Evolutionary conservation across 2,797 vertebrate species (phyloP).

Genomic region (Phoebastria nigripes): DNA sequence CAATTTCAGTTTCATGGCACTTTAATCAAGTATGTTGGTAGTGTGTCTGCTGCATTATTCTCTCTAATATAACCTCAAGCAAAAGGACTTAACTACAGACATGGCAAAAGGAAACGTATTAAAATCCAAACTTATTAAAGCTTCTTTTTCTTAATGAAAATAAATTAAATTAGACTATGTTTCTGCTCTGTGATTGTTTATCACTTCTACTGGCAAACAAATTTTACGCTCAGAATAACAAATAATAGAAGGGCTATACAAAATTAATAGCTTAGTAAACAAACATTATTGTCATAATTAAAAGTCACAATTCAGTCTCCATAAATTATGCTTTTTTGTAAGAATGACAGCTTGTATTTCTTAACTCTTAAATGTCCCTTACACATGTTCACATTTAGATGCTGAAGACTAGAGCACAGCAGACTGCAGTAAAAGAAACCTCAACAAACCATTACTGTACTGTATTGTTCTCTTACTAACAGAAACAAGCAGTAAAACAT

Average conservation of each 20-base stretch:
- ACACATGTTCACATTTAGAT: not conserved
- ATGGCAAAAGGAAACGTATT: not conserved
- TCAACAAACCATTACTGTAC: not conserved
- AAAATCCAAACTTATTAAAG: not conserved
- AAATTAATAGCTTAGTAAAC: slow-evolving; percentile 31
- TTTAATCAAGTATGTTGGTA: not conserved
- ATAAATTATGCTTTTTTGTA: not conserved
- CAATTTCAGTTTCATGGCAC: not conserved
- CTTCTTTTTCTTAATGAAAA: not conserved
- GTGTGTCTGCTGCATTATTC: not conserved
- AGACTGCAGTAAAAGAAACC: not conserved
- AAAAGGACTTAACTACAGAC: not conserved
- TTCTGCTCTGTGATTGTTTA: not conserved
- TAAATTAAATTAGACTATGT: not conserved
- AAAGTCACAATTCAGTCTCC: slow-evolving; percentile 12
- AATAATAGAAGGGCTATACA: slow-evolving; percentile 17
- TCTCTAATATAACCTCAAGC: not conserved
- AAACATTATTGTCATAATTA: not conserved
- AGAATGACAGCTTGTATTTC: not conserved
- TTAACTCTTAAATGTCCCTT: not conserved
- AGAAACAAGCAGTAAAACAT: not conserved
- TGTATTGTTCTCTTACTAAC: not conserved
- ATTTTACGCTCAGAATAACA: slow-evolving; percentile 2
- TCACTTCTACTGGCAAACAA: not conserved
- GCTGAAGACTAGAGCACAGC: not conserved